phyloP scores from a whole-genome alignment of 53 echinoderm and acorn worm genomes.

The Crossaster papposus region DNA sequence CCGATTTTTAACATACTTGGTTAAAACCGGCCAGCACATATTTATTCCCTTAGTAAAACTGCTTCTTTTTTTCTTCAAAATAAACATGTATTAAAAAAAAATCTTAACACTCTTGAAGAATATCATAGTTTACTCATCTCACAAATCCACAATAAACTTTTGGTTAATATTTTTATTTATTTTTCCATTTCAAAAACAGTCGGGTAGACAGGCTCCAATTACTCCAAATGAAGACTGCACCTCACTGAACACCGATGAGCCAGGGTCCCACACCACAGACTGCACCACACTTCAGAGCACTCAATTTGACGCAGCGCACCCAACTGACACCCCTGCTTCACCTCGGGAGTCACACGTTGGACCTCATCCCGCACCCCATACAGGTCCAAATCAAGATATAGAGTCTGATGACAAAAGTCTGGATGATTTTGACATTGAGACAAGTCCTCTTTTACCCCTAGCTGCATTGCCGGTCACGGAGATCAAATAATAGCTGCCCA shows the following conservation, averaged over 20 bases:
- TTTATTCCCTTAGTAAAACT: too few relatives aligned
- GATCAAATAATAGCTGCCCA: not conserved
- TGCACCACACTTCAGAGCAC: not conserved
- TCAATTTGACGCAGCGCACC: not conserved
- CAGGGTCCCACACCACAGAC: not conserved
- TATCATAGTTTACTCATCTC: too few relatives aligned
- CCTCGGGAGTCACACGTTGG: not conserved
- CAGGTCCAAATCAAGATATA: not conserved
- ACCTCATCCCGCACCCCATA: not conserved
- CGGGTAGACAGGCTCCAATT: not conserved
- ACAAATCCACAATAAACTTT: too few relatives aligned
- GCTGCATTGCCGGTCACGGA: not conserved
- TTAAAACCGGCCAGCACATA: too few relatives aligned
- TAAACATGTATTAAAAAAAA: too few relatives aligned
- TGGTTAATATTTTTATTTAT: too few relatives aligned
- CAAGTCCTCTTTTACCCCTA: not conserved
- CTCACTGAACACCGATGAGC: not conserved
- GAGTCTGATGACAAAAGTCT: not conserved
- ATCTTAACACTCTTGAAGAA: too few relatives aligned
- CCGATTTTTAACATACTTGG: too few relatives aligned
- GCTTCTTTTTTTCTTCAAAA: too few relatives aligned
- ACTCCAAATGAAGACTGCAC: not conserved
- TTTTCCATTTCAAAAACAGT: too few relatives aligned
- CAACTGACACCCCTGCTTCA: not conserved
- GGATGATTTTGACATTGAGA: not conserved